Percentiles rank a stretch among this genome's conserved stretches.
Evolutionary conservation across 2,888 invertebrate genomes (phyloP).

Genomic region (Drosophila mayaguana): DNA sequence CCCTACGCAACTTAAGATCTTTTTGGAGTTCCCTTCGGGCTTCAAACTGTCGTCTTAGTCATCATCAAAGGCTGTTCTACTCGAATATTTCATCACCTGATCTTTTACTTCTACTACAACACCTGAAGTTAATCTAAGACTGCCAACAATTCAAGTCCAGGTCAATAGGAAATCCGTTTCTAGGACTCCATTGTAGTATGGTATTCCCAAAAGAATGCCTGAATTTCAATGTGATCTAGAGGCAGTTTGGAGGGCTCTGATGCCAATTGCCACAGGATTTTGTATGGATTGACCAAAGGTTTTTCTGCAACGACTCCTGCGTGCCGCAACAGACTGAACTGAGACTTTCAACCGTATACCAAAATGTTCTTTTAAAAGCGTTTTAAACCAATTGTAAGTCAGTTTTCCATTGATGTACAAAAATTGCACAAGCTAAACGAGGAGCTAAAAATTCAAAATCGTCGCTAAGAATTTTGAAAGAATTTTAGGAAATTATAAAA

Average conservation of each 20-base stretch:
- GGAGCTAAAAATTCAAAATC: constrained; percentile 29
- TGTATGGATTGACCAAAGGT: neutral
- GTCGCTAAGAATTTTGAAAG: neutral
- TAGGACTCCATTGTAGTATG: neutral
- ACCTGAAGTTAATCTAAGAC: too few species aligned
- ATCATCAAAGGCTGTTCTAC: neutral
- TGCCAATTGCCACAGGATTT: neutral
- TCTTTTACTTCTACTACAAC: neutral
- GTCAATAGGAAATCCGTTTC: neutral
- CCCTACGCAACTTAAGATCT: neutral
- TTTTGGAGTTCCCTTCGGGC: neutral
- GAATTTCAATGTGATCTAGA: neutral
- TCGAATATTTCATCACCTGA: neutral
- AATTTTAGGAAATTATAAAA: neutral
- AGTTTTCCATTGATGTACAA: too few species aligned
- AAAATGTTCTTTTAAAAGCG: too few species aligned
- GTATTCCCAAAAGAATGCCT: neutral
- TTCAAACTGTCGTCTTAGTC: neutral
- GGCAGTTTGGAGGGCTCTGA: neutral
- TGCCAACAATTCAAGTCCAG: accelerated
- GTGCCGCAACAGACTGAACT: neutral
- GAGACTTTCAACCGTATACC: neutral
- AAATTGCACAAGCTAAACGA: neutral
- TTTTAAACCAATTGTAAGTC: too few species aligned
- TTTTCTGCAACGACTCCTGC: neutral